Conservation (phyloP, 2,113 vertebrate genomes). For the Oncorhynchus masou region DNA sequence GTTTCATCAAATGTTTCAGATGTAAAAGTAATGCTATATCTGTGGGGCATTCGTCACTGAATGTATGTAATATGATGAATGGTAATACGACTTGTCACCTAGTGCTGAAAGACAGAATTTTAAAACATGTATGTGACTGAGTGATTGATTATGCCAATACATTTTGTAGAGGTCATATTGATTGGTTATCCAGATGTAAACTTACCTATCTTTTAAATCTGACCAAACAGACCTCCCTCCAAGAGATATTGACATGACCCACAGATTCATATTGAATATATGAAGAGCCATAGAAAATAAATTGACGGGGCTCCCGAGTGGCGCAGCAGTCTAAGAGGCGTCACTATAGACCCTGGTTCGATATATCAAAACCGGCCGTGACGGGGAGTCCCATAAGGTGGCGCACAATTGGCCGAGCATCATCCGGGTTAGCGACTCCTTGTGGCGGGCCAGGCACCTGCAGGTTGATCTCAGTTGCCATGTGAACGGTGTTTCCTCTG, state of each 20-base stretch:
- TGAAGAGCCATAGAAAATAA: constrained; percentile 42
- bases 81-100: constrained; percentile 59
- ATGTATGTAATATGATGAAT: constrained; percentile 54
- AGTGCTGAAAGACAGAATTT: constrained; percentile 72
- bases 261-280: constrained; percentile 57
- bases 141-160: constrained; percentile 65
- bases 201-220: background rate
- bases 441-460: too few species aligned
- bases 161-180: constrained; percentile 68
- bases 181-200: constrained; percentile 56
- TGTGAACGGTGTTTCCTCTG: constrained; percentile 43
- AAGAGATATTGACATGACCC: constrained; percentile 14
- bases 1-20: constrained; percentile 57
- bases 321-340: too few species aligned
- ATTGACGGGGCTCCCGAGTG: constrained; percentile 50
- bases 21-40: constrained; percentile 22
- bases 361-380: too few species aligned
- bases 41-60: constrained; percentile 1
- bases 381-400: too few species aligned
- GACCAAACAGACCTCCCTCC: background rate
- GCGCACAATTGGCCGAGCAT: too few species aligned
- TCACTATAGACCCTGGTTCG: too few species aligned
- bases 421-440: too few species aligned
- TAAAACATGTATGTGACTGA: constrained; percentile 50
- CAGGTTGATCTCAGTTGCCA: constrained; percentile 11